These are phyloP conservation scores for Listronotus bonariensis DNA, from an alignment of 1,140 invertebrate genomes.

Conservation along the genomic window DNA sequence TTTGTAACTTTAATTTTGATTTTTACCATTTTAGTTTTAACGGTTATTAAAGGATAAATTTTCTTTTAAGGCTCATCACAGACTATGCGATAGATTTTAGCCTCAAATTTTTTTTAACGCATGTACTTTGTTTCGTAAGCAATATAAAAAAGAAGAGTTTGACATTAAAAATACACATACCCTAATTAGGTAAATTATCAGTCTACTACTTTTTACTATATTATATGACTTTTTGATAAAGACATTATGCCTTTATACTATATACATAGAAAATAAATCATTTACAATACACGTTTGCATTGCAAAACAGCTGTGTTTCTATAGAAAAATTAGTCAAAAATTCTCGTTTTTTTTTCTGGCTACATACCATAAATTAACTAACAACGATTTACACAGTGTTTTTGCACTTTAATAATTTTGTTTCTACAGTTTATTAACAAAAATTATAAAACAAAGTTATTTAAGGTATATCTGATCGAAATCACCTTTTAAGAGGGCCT, in stretches of 20 bases:
- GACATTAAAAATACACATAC: constrained; percentile 56
- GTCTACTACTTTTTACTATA: constrained; percentile 54
- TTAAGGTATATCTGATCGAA: too few relatives aligned
- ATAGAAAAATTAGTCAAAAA: constrained; percentile 36
- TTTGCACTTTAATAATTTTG: too few relatives aligned
- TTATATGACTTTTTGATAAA: constrained; percentile 48
- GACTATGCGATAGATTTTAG: not conserved
- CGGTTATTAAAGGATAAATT: too few relatives aligned
- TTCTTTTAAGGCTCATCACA: not conserved
- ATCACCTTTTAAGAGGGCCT: too few relatives aligned
- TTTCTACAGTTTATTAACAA: too few relatives aligned
- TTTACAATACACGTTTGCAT: constrained; percentile 51
- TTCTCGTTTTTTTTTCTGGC: constrained; percentile 2
- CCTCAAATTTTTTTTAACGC: constrained; percentile 5
- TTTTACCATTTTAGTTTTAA: too few relatives aligned
- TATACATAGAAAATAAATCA: constrained; percentile 51
- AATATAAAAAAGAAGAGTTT: constrained; percentile 44
- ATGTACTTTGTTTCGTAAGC: constrained; percentile 13
- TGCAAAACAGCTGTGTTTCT: constrained; percentile 48
- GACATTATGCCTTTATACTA: constrained; percentile 56
- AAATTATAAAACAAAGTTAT: too few relatives aligned
- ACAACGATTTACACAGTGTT: too few relatives aligned
- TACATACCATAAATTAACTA: constrained; percentile 5
- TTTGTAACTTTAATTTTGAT: not conserved
- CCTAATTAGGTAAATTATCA: constrained; percentile 53